Evolutionary conservation across 2,113 vertebrate species (phyloP).

Genomic region (Pomatostomus ruficeps): DNA sequence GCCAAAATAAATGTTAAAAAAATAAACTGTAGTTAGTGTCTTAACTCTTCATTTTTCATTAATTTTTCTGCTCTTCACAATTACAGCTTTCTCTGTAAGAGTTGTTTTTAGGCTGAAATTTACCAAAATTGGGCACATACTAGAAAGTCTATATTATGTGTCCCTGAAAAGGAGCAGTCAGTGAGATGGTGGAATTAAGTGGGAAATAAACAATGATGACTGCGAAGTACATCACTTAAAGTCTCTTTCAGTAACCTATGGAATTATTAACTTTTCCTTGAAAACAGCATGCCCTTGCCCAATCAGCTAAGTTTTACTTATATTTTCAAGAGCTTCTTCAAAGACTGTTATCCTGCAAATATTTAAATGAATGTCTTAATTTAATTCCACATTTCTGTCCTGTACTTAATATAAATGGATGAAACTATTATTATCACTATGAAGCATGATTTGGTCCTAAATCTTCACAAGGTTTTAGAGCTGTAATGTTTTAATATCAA

Average conservation of each 20-base stretch:
- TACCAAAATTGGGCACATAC: not conserved
- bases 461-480: not conserved
- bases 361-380: not conserved
- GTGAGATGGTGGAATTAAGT: not conserved
- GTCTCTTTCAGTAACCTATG: not conserved
- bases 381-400: not conserved
- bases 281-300: not conserved
- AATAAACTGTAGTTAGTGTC: not conserved
- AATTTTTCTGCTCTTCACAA: not conserved
- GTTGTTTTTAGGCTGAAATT: not conserved
- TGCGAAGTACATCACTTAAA: not conserved
- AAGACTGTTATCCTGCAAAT: not conserved
- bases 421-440: not conserved
- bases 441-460: not conserved
- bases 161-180: conserved; percentile 20
- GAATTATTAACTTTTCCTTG: not conserved
- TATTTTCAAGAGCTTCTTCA: not conserved
- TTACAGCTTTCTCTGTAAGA: not conserved
- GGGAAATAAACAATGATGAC: not conserved
- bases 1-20: conserved; percentile 41
- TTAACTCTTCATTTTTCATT: conserved; percentile 30
- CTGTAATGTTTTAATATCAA: not conserved
- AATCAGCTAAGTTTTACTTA: not conserved
- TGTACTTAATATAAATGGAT: not conserved
- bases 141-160: not conserved